A percentile compares a stretch with the other conserved stretches of the same genome.
These are phyloP conservation scores for Dynastes hyllus DNA, from an alignment of 2,888 invertebrate genomes.

Conservation along the genomic window DNA sequence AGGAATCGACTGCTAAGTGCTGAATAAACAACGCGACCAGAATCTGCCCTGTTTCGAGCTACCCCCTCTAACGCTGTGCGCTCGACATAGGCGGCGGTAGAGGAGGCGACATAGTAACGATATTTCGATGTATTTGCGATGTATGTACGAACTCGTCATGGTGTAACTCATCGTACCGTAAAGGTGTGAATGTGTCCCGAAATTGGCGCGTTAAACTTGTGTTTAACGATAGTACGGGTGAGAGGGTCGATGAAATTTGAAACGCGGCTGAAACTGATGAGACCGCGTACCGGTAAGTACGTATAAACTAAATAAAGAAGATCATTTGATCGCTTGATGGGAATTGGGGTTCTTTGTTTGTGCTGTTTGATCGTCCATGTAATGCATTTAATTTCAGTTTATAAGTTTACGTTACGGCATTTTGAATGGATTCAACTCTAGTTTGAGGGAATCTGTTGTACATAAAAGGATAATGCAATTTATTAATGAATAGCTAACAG, in stretches of 20 bases:
- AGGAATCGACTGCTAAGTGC: constrained; percentile 44
- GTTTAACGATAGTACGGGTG: background rate
- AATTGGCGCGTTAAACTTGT: background rate
- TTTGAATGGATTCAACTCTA: too few species aligned
- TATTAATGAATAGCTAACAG: too few species aligned
- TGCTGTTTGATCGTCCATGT: too few species aligned
- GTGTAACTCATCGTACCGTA: background rate
- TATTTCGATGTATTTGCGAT: background rate
- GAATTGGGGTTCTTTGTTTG: too few species aligned
- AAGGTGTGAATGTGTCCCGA: background rate
- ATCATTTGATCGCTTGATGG: too few species aligned
- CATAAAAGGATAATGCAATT: too few species aligned
- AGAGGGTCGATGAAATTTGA: background rate
- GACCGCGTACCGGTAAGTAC: background rate
- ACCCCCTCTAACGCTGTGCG: background rate
- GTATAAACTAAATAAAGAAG: too few species aligned
- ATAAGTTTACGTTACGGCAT: too few species aligned
- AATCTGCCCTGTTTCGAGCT: constrained; percentile 6
- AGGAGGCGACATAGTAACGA: background rate
- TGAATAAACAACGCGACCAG: constrained; percentile 29
- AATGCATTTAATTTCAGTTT: too few species aligned
- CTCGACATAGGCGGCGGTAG: background rate
- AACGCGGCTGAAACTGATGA: background rate
- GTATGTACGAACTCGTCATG: background rate
- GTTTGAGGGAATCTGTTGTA: too few species aligned